These are phyloP conservation scores for Elysia crispata DNA, from an alignment of 2,888 invertebrate species.

Conservation along the genomic window DNA sequence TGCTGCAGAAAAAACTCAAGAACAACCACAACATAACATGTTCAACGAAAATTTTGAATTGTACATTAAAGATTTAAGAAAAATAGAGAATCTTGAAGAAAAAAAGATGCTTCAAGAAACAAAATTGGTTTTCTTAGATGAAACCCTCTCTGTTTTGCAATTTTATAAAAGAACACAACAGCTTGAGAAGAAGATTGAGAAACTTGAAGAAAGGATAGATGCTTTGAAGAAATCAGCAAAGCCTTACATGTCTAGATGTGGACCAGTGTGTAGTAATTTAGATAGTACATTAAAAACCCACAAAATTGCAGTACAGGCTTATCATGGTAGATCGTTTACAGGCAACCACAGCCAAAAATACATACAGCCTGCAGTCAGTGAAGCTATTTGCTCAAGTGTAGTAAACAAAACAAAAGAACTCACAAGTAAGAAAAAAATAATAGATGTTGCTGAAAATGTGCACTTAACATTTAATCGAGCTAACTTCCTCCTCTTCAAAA, in stretches of 20 bases:
- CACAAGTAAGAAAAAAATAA: background rate
- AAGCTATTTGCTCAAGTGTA: constrained; percentile 6
- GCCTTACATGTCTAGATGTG: background rate
- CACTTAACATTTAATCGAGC: background rate
- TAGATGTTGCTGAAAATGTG: background rate
- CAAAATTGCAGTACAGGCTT: background rate
- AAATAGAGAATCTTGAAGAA: background rate
- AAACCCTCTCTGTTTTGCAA: background rate
- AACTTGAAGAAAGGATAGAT: constrained; percentile 1
- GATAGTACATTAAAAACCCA: background rate
- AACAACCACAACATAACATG: background rate
- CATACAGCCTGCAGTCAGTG: background rate
- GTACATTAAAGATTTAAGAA: constrained; percentile 16
- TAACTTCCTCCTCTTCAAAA: constrained; percentile 6
- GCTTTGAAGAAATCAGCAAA: background rate
- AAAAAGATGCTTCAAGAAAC: background rate
- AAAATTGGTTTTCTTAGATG: background rate
- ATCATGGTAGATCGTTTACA: constrained; percentile 24
- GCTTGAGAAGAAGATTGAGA: background rate
- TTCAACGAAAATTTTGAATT: background rate
- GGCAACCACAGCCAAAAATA: constrained; percentile 6
- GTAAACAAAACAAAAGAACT: background rate
- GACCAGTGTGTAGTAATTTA: constrained; percentile 17
- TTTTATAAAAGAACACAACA: background rate
- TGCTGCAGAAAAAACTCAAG: background rate